phyloP scores from a whole-genome alignment of 2,113 vertebrate genomes.

The Todiramphus saurophagus region DNA sequence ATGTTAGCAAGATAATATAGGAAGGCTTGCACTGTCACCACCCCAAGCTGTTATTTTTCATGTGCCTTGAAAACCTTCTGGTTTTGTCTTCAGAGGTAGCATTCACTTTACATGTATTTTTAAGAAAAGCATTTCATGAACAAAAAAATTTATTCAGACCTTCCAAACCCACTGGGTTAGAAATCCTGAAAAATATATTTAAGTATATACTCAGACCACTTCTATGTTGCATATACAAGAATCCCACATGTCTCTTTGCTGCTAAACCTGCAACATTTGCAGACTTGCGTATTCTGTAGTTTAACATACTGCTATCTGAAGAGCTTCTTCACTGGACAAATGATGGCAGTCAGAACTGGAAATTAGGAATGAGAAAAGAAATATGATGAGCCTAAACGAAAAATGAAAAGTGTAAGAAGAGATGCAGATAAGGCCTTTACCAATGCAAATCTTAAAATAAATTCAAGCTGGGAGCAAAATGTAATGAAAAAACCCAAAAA shows the following conservation, averaged over 20 bases:
- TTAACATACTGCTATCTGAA: neutral
- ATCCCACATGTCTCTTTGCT: neutral
- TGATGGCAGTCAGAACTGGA: neutral
- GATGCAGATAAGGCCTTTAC: neutral
- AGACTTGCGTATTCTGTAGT: neutral
- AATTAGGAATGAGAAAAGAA: neutral
- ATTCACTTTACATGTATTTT: neutral
- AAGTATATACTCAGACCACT: neutral
- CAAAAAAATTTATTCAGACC: neutral
- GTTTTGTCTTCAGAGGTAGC: neutral
- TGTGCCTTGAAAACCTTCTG: neutral
- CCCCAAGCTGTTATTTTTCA: neutral
- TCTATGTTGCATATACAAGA: neutral
- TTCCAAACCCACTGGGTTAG: neutral
- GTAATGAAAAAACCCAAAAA: neutral
- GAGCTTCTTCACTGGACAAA: neutral
- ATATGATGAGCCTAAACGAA: neutral
- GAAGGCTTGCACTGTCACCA: neutral
- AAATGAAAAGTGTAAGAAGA: neutral
- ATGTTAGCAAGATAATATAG: neutral
- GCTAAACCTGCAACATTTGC: neutral
- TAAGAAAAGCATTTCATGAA: neutral
- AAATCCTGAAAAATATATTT: neutral
- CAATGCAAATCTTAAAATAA: neutral
- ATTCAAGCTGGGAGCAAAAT: neutral